Base-by-base conservation (phyloP, 2,888 invertebrate species). In the Thereva nobilitata region DNA sequence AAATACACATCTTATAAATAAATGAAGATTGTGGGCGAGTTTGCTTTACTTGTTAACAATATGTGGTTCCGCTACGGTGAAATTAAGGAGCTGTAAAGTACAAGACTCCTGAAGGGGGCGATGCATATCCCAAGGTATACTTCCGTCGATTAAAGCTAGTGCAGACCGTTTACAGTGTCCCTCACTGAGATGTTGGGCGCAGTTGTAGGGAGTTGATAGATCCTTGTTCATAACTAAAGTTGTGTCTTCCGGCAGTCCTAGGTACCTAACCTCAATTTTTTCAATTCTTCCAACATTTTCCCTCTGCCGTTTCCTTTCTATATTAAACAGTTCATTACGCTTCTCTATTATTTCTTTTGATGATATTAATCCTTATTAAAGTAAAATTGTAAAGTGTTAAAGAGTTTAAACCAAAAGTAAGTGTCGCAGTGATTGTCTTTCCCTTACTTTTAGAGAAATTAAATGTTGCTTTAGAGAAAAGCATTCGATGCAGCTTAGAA, bases 181-280 rank as follows among this genome's bases (percentile, higher is more conserved):
- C 76, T 93, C 90, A 52, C 86, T 85, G 63, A 95, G 82, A 83
- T 95, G 95, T 84, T 86, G 89, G 2, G 96, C 93, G 81, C 96
- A 96, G 76, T 97, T 91, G 74, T 86, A 89, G 0, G 97, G 97
- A 1, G 97, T 97, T 0, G 97, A 97, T 6, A 97, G 80, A 71
- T 87, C 83, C 77, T 91, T 93, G 78, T 98, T 98, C 96, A 98
- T 96, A 34, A 91, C 78, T 66, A 97, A 79, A 1, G 87, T 87
- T 35, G 87, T 85, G 73, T 90, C 87, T 75, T 91, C 88, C 0
- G 91, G 90, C 0, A 86, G 76, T 0, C 93, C 93, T 72, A 86
- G 84, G 77, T 91, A 93, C 68, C 87, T 85, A 0, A 97, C 91
- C 80, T 92, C 87, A 65, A 97, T 94, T 83, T 97, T 97, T 76